Conservation (phyloP, 2,888 invertebrate species). For the Drosophila ezoana region DNA sequence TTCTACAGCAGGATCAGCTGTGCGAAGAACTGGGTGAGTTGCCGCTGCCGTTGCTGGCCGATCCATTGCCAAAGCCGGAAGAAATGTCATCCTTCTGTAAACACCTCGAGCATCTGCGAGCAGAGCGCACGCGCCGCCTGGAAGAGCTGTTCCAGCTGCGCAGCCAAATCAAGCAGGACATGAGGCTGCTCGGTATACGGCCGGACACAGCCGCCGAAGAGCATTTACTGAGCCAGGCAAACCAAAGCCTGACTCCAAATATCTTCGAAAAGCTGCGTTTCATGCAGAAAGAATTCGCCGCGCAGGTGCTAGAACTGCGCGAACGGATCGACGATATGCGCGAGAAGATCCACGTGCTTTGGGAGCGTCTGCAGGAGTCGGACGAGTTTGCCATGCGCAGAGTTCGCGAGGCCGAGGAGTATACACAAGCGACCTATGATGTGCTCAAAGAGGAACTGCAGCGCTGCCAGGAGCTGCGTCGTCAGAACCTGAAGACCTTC, state of each 20-base stretch:
- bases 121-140: slow-evolving; percentile 87
- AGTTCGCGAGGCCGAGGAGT: slow-evolving; percentile 83
- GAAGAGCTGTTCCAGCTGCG: slow-evolving; percentile 82
- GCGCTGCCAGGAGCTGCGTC: slow-evolving; percentile 90
- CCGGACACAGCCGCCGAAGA: slow-evolving; percentile 75
- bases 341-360: slow-evolving; percentile 88
- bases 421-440: slow-evolving; percentile 79
- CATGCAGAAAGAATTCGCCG: slow-evolving; percentile 86
- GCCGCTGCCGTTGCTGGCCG: slow-evolving; percentile 75
- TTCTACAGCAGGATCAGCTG: slow-evolving; percentile 85
- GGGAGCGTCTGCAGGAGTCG: slow-evolving; percentile 91
- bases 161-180: slow-evolving; percentile 83
- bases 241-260: slow-evolving; percentile 87
- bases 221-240: slow-evolving; percentile 84
- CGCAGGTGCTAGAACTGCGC: slow-evolving; percentile 87
- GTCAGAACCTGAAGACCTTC: slow-evolving; percentile 89
- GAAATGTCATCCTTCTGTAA: slow-evolving; percentile 87
- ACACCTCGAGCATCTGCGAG: slow-evolving; percentile 87
- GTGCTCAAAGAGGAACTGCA: slow-evolving; percentile 88
- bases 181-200: slow-evolving; percentile 82
- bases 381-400: slow-evolving; percentile 88
- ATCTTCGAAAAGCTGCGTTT: slow-evolving; percentile 88
- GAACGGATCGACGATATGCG: slow-evolving; percentile 87
- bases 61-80: slow-evolving; percentile 87
- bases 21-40: slow-evolving; percentile 82